These are phyloP conservation scores for Ips typographus DNA, from an alignment of 1,140 invertebrate genomes.

Conservation along the genomic window DNA sequence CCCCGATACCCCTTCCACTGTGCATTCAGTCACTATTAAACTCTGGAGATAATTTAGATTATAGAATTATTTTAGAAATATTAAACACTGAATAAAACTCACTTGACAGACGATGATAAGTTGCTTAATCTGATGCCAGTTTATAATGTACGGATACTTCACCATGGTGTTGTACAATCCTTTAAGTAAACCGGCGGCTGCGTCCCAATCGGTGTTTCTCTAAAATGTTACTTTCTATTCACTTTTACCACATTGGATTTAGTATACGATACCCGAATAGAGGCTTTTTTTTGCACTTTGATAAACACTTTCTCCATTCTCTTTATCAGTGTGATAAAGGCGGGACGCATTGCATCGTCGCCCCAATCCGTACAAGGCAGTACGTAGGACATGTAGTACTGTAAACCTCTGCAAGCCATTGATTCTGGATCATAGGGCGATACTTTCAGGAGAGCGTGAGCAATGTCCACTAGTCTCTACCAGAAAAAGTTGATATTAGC, in stretches of 20 bases:
- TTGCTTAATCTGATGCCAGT: slow-evolving; percentile 94
- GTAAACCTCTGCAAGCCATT: slow-evolving; percentile 89
- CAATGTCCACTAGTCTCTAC: slow-evolving; percentile 92
- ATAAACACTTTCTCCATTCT: slow-evolving; percentile 95
- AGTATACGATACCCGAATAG: slow-evolving; percentile 65
- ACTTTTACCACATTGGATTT: neutral
- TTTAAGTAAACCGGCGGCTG: slow-evolving; percentile 88
- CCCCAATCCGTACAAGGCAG: slow-evolving; percentile 96
- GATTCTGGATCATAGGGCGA: slow-evolving; percentile 96
- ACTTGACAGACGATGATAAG: slow-evolving; percentile 81
- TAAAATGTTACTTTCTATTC: slow-evolving; percentile 48
- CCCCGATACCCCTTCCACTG: slow-evolving; percentile 69
- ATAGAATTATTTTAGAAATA: neutral
- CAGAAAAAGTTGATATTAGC: slow-evolving; percentile 36
- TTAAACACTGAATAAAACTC: neutral
- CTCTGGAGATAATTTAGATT: slow-evolving; percentile 56
- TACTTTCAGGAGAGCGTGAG: slow-evolving; percentile 93
- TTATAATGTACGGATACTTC: slow-evolving; percentile 92
- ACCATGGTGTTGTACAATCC: slow-evolving; percentile 93
- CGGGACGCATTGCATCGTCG: slow-evolving; percentile 88
- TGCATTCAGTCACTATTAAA: slow-evolving; percentile 75
- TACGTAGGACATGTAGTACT: slow-evolving; percentile 92
- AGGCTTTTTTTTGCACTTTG: slow-evolving; percentile 96
- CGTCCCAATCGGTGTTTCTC: slow-evolving; percentile 95
- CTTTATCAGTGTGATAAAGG: slow-evolving; percentile 87